Evolutionary conservation across 2,113 vertebrate species (phyloP).

Genomic region (Nannospalax galili): DNA sequence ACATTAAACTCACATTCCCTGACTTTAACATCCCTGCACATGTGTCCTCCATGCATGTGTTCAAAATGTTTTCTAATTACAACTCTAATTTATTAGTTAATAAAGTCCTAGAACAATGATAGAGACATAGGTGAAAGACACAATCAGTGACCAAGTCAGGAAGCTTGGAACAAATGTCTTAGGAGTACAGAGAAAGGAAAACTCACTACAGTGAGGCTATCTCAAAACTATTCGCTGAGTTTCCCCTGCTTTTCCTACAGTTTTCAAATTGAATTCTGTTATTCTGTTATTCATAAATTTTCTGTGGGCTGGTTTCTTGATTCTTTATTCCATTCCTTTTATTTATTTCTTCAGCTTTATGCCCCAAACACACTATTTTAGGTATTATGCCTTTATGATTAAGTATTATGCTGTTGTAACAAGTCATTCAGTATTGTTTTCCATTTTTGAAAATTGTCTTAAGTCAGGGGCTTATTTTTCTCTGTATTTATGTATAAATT

Average conservation of each 20-base stretch:
- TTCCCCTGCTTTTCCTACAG: too few relatives aligned
- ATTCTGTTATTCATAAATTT: neutral
- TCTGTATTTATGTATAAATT: neutral
- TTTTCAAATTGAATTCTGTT: neutral
- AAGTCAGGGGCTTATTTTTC: neutral
- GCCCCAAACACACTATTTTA: neutral
- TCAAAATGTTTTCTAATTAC: neutral
- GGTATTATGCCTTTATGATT: neutral
- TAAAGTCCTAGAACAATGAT: neutral
- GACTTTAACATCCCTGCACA: neutral
- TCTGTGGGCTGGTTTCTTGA: neutral
- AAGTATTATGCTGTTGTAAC: neutral
- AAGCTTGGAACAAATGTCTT: neutral
- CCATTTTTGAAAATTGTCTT: neutral
- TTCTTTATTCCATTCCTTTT: neutral
- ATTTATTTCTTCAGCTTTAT: neutral
- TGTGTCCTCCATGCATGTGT: accelerated
- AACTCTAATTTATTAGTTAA: neutral
- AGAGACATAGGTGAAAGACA: neutral
- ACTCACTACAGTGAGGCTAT: neutral
- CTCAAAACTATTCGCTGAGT: neutral
- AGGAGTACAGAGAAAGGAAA: neutral
- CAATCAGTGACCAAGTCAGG: too few relatives aligned
- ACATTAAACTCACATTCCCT: neutral
- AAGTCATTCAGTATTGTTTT: neutral